Percentiles rank a stretch among this genome's conserved stretches.
These are phyloP conservation scores for Peromyscus melanophrys DNA, from an alignment of 2,797 vertebrate species.

Conservation along the genomic window DNA sequence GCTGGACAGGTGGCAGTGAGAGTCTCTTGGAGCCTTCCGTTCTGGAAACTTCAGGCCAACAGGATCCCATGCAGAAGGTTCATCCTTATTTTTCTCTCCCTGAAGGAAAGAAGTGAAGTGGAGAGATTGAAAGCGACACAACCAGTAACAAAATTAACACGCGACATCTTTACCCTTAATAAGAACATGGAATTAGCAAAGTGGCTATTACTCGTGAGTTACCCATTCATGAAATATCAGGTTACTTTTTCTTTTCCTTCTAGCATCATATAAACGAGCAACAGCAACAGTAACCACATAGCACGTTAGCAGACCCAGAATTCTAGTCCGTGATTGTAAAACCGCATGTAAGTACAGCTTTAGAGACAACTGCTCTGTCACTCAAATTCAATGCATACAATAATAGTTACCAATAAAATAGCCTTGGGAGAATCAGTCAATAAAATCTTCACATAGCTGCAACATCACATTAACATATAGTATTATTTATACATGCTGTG, in stretches of 20 bases:
- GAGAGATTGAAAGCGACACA: background rate
- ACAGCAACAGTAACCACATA: background rate
- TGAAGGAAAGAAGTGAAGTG: constrained; percentile 83
- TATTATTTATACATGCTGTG: background rate
- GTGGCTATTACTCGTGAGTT: background rate
- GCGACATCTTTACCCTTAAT: constrained; percentile 14
- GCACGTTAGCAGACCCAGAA: background rate
- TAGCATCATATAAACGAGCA: background rate
- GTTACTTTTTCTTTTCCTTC: no score
- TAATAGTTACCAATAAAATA: constrained; percentile 34
- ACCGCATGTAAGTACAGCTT: background rate
- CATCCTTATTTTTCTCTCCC: constrained; percentile 92
- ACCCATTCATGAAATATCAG: background rate
- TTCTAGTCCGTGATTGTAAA: background rate
- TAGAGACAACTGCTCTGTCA: background rate
- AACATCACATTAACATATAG: background rate
- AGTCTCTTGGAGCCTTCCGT: constrained; percentile 83
- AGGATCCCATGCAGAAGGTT: constrained; percentile 87
- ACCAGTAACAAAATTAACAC: constrained; percentile 1
- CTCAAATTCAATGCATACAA: constrained; percentile 37
- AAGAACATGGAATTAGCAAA: background rate
- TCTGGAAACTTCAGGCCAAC: constrained; percentile 88
- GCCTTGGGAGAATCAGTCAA: background rate
- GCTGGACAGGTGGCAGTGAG: constrained; percentile 91
- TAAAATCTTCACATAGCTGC: background rate